These are phyloP conservation scores for Plutomurus gul DNA, from an alignment of 1,140 invertebrate genomes.

Conservation along the genomic window DNA sequence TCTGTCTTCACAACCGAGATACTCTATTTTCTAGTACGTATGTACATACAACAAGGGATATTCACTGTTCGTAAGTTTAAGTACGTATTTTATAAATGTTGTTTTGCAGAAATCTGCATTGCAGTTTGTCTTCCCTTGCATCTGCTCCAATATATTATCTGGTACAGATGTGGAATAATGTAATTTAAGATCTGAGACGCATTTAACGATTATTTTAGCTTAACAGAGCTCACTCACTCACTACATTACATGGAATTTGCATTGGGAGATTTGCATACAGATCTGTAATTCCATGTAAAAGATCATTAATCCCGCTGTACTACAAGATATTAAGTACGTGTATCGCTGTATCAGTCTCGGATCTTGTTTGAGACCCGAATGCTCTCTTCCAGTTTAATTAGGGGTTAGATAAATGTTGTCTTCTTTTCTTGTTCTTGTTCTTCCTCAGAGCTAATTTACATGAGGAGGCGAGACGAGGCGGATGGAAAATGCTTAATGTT, in stretches of 20 bases:
- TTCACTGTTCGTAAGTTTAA: too few species aligned
- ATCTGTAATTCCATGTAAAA: too few species aligned
- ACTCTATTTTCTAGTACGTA: too few species aligned
- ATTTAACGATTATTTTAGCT: background rate
- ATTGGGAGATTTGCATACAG: too few species aligned
- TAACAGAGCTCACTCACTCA: background rate
- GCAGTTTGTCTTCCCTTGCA: background rate
- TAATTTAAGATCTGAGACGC: background rate
- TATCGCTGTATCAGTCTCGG: background rate
- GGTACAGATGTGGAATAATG: background rate
- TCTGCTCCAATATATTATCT: background rate
- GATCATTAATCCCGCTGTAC: too few species aligned
- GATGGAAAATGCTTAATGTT: too few species aligned
- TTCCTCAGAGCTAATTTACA: too few species aligned
- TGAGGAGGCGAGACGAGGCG: too few species aligned
- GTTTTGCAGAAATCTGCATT: constrained; percentile 2
- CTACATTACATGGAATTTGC: background rate
- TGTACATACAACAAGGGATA: too few species aligned
- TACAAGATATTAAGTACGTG: background rate
- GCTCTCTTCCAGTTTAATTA: background rate
- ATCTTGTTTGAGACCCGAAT: background rate
- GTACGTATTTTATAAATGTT: too few species aligned
- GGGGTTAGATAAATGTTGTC: background rate
- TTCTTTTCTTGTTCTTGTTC: background rate
- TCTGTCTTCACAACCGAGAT: too few species aligned